These are phyloP conservation scores for Geotrypetes seraphini DNA, from an alignment of 2,797 vertebrate genomes.

Conservation along the genomic window DNA sequence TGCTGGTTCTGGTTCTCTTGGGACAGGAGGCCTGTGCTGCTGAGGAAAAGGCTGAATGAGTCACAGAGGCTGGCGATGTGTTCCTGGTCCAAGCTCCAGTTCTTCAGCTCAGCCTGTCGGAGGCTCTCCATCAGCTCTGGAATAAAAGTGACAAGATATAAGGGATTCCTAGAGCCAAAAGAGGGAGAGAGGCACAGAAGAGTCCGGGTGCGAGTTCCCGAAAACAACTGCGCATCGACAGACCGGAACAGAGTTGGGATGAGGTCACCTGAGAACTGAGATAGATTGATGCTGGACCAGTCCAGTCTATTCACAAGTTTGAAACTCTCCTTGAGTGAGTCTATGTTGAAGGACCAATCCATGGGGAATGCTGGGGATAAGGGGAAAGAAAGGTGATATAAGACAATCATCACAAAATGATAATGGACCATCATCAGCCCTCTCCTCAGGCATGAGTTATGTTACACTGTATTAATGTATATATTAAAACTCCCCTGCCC, in stretches of 20 bases:
- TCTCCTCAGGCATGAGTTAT: too few relatives aligned
- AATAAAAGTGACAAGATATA: background rate
- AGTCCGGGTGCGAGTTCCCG: too few relatives aligned
- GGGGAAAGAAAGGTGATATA: background rate
- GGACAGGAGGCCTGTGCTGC: slow-evolving; percentile 82
- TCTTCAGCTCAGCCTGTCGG: slow-evolving; percentile 87
- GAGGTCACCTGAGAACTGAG: slow-evolving; percentile 86
- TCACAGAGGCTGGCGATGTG: slow-evolving; percentile 93
- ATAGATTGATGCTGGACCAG: slow-evolving; percentile 94
- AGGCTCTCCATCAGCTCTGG: slow-evolving; percentile 89
- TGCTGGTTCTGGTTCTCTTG: slow-evolving; percentile 36
- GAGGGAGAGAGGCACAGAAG: background rate
- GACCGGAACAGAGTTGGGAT: too few relatives aligned
- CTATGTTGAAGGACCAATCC: slow-evolving; percentile 86
- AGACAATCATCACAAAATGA: background rate
- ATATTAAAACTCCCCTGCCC: too few relatives aligned
- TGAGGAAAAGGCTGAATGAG: slow-evolving; percentile 93
- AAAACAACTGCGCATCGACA: too few relatives aligned
- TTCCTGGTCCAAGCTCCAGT: slow-evolving; percentile 87
- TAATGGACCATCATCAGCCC: background rate
- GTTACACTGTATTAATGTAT: too few relatives aligned
- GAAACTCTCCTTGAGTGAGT: slow-evolving; percentile 93
- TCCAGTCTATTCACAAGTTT: slow-evolving; percentile 88
- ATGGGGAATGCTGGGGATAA: slow-evolving; percentile 64
- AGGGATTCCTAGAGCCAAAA: too few relatives aligned